Evolutionary conservation across 2,113 vertebrate species (phyloP), one percentile per base, ranked within the genome.

Genomic region (Hyperopisus bebe): DNA sequence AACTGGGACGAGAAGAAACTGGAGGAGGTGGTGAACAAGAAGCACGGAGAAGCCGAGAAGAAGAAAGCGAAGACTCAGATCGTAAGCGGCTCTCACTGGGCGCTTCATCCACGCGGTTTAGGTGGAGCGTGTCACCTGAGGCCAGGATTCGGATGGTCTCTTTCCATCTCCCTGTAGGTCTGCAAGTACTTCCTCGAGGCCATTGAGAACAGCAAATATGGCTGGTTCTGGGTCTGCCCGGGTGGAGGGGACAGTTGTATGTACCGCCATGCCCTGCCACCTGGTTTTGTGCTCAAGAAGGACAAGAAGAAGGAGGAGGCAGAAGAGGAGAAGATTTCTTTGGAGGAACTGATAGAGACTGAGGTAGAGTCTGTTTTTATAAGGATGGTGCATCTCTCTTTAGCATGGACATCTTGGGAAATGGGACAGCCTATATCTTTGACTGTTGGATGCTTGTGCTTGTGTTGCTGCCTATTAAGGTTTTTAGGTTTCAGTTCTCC

Each of bases 1-100:
- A 99, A 97, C 94, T 99, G 98, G 98, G 98, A 99, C 90, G 98
- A 99, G 94, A 98, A 98, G 96, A 99, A 99, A 91, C 94, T 99
- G 93, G 98, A 99, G 93, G 98, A 99, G 93, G 98, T 99, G 39
- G 95, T 99, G 89, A 98, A 98, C 95, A 97, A 99, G 94, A 99
- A 99, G 92, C 98, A 99, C 88, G 98, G 98, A 92, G 98, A 99
- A 92, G 97, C 97, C 0, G 98, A 99, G 95, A 98, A 98, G 96
- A 99, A 97, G 95, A 99, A 99, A 92, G 95, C 97, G 89, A 99
- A 99, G 96, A 99, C 98, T 50, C 97, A 98, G 93, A 99, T 99
- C 90, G 98, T 99, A 96, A 92, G 98, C 88, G 2, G 10, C 42
- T 4, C 11, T 35, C 15, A 24, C 17, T 11, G 58, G 58, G n/a